Evolutionary conservation across 2,113 vertebrate genomes (phyloP), one percentile per base, ranked within the genome.

Genomic region (Sinosuthora webbiana): DNA sequence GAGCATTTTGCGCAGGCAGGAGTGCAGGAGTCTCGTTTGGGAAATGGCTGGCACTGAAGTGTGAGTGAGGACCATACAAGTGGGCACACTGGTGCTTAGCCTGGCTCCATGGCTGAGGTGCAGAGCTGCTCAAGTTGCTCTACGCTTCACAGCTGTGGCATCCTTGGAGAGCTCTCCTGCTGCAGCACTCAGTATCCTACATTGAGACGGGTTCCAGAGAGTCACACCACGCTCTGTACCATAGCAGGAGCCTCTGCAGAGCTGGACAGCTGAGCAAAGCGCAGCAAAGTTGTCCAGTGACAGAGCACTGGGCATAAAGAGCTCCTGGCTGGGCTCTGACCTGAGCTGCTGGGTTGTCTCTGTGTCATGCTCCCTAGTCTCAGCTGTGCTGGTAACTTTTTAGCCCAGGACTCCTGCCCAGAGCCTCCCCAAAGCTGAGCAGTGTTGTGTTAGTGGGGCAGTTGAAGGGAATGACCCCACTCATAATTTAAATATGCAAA

Each of bases 251-350:
- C 20, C 27, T 47, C 11, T 23, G 16, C 47, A 68, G 71, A 33
- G 41, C 52, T 15, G 14, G 37, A 16, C 21, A 53, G 62, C 13
- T 45, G 23, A 83, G 55, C 24, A 73, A 68, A 68, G 81, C 15
- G 6, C 19, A 18, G 41, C 12, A 24, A 60, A 77, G 12, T 0
- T 30, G 23, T 42, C 24, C 31, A 14, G 23, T 42, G 23, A 37
- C 18, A 25, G 33, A n/a, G 35, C 21, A 30, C 41, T 6, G 30
- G 19, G 45, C 0, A 0, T 35, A 37, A 37, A 25, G 18, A 47
- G 21, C 27, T 77, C 33, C 74, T 56, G 55, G 6, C 30, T 55
- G 21, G n/a, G 52, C 16, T 42, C 56, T 57, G 65, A 62, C 10
- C 45, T n/a, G 23, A 47, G 39, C 62, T 70, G 4, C 31, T 28